Evolutionary conservation across 2,113 vertebrate species (phyloP), one percentile per base, ranked within the genome.

Genomic region (Pristiophorus japonicus): DNA sequence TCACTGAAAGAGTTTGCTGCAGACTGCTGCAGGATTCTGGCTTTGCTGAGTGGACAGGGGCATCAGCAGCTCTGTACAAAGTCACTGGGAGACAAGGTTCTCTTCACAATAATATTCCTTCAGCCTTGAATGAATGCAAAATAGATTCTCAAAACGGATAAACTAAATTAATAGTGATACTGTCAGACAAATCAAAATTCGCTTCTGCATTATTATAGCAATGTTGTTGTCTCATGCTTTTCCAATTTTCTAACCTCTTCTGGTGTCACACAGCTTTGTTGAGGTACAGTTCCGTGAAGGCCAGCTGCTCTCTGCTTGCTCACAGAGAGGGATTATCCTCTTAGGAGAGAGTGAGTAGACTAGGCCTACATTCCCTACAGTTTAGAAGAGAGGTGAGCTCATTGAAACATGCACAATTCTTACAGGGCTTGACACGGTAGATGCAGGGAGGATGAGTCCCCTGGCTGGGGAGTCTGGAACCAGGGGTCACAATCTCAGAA

Each of bases 41-140:
- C 14, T 91, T 34, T 92, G 90, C 90, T 92, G 90, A 92, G 16
- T 92, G 55, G 10, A 92, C 90, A 92, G 59, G 20, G 90, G 90
- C 59, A 63, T 59, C 34, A n/a, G 1, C 55, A 63, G 16, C 55
- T 92, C 42, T 38, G 30, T 20, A 34, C 90, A 42, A 59, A 38
- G 55, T 62, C 55, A 59, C 59, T 34, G 20, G 47, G 24, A 34
- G 85, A 55, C 85, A 24, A 47, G 38, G 11, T 27, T 22, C 7
- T 45, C 47, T 55, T 27, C 12, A 27, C 7, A 51, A 22, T 30
- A 88, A 55, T 55, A 88, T 75, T 75, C 5, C 34, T 24, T 30
- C 27, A 20, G 18, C 20, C 24, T 30, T 30, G 51, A 20, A 85
- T 24, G 22, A 18, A 85, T 30, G 47, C 47, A 88, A 88, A n/a